Evolutionary conservation across 2,888 invertebrate genomes (phyloP).

Genomic region (Trichogramma evanescens): DNA sequence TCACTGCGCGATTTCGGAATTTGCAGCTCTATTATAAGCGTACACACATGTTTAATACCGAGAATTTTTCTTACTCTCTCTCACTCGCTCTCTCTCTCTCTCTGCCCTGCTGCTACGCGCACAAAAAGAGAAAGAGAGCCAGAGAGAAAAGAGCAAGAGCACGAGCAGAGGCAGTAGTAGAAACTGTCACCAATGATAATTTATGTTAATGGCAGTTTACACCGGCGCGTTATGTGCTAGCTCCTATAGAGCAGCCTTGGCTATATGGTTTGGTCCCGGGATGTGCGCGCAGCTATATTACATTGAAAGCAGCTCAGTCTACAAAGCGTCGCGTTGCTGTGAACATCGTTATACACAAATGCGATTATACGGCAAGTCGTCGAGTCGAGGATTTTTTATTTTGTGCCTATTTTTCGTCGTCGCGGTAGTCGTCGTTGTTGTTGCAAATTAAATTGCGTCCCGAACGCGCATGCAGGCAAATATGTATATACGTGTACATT

Average conservation of each 20-base stretch:
- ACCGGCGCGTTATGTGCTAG: constrained; percentile 31
- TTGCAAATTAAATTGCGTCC: no score
- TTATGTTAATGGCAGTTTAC: constrained; percentile 48
- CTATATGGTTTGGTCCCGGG: not conserved
- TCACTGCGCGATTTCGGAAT: no score
- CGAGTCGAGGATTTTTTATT: constrained; percentile 7
- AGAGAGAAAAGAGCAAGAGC: not conserved
- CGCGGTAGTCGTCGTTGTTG: no score
- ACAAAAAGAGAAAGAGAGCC: not conserved
- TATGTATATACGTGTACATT: constrained; percentile 16
- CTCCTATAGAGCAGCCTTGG: constrained; percentile 7
- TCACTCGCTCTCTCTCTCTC: not conserved
- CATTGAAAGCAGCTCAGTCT: constrained; percentile 32
- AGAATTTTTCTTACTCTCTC: constrained; percentile 1
- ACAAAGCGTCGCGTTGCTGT: constrained; percentile 38
- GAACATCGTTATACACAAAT: not conserved
- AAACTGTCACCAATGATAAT: constrained; percentile 59
- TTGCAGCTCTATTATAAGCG: no score
- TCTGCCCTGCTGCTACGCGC: not conserved
- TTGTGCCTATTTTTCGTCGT: no score
- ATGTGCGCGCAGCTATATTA: constrained; percentile 1
- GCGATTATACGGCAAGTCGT: constrained; percentile 25
- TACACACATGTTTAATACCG: no score
- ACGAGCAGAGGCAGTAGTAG: constrained; percentile 29
- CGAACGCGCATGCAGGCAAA: no score